Evolutionary conservation across 2,888 invertebrate species (phyloP), one percentile per base, ranked within the genome.

Genomic region (Meteorus cinctellus): DNA sequence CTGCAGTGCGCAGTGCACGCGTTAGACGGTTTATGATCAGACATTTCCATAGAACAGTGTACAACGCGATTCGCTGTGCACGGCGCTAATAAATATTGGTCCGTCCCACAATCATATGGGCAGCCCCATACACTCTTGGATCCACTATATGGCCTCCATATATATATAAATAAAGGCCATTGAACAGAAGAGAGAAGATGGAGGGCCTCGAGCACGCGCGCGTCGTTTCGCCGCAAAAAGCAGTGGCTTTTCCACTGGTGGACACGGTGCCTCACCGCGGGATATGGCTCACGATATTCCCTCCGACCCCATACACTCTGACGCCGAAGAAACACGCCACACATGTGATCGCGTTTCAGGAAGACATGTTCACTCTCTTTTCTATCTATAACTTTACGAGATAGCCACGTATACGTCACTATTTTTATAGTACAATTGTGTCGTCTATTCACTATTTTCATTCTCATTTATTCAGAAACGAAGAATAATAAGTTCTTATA

Each of bases 41-140:
- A 72, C 72, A 78, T 81, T 82, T 82, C 82, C 78, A 79, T 78
- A 77, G 78, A 79, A 77, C 74, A 68, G 74, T 68, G 75, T 68
- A 69, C 72, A 69, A 62, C 34, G 24, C 41, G 34, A 65, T 55
- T 55, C 59, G 72, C 60, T 60, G 63, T 41, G 70, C 69, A 71
- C 36, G 65, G 69, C 63, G 78, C 72, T 78, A 75, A 79, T 81
- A 81, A 78, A 82, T 68, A 78, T 74, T 68, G 71, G 62, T 31
- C 62, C 62, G 27, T 16, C 31, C 62, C 27, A 31, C 62, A 62
- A 31, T 31, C 62, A 62, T 62, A 62, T 62, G 16, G 31, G 63
- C 72, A 72, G 34, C 27, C 55, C 80, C 75, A 77, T 81, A 81
- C 79, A 41, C 16, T 51, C 45, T 29, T 12, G 12, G 5, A 68